Conservation (phyloP, 2,888 invertebrate species). For the Eucera pruinosa region DNA sequence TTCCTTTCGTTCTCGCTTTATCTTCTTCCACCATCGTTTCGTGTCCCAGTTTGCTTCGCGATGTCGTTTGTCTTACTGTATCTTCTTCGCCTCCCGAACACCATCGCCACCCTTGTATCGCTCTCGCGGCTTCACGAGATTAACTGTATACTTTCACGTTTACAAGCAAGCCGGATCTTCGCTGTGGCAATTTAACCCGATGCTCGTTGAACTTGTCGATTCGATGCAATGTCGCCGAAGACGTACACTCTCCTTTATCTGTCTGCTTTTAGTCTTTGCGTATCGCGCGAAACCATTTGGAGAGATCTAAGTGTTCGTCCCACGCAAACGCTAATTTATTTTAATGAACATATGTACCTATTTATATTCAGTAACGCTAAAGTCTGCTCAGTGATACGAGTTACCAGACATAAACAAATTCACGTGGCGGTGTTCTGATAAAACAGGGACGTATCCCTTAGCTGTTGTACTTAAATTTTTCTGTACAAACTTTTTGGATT, state of each 20-base stretch:
- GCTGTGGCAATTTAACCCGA: slow-evolving; percentile 38
- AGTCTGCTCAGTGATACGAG: too few species aligned
- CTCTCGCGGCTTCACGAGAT: slow-evolving; percentile 58
- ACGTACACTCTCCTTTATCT: neutral
- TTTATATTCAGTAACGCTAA: too few species aligned
- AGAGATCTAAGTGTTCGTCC: neutral
- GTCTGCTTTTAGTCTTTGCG: neutral
- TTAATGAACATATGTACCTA: too few species aligned
- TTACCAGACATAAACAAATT: too few species aligned
- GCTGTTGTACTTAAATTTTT: too few species aligned
- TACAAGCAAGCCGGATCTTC: slow-evolving; percentile 33
- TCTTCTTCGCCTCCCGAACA: slow-evolving; percentile 41
- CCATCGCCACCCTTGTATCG: slow-evolving; percentile 27
- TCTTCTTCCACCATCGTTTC: slow-evolving; percentile 46
- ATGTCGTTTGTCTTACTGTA: slow-evolving; percentile 66
- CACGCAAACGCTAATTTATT: too few species aligned
- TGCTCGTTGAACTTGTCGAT: slow-evolving; percentile 43
- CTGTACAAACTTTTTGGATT: too few species aligned
- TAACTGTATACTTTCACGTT: slow-evolving; percentile 52
- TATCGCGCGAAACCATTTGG: neutral
- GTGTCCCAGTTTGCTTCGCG: slow-evolving; percentile 44
- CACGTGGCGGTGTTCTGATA: too few species aligned
- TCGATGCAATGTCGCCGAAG: neutral
- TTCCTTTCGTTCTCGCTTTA: slow-evolving; percentile 42
- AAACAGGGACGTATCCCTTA: too few species aligned